Evolutionary conservation across 2,797 vertebrate genomes (phyloP), one percentile per base, ranked within the genome.

Genomic region (Characodon lateralis): DNA sequence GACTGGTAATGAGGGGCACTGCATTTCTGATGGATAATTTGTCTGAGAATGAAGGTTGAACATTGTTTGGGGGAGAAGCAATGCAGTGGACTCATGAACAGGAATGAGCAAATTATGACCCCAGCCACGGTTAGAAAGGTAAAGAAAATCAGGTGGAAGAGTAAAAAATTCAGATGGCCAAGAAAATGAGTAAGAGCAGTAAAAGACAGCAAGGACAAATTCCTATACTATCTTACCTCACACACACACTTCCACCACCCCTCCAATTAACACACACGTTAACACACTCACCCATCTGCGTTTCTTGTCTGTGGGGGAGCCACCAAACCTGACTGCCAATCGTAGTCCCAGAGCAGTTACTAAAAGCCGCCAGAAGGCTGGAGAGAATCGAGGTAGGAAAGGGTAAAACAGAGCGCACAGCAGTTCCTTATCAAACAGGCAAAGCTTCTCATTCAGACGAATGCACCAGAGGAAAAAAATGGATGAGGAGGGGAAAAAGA

Each of bases 241-340:
- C 26, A 50, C 69, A 28, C 69, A 2, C 1, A n/a, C 2, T 12
- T 9, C 31, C 31, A 2, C 53, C 65, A 16, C 35, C 51, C 65
- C 56, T 55, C 9, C 58, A 26, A 20, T 7, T 18, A 39, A 41
- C 50, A 26, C 75, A 78, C 72, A 71, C 63, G 35, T 79, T 75
- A 71, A 58, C 74, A 77, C 73, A 78, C 89, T 88, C 87, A 92
- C 89, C 89, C 82, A 71, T 85, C 86, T 82, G 85, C 74, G 55
- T 78, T 74, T 68, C 56, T 79, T 58, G 73, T 88, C 83, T 73
- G 61, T 53, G 69, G 81, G 74, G 69, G 78, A 86, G 79, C 76
- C 68, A 35, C 72, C 46, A 26, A 70, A 16, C 53, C 18, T 72
- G 55, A 51, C 71, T n/a, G 16, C 70, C 76, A 48, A 79, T 51